Evolutionary conservation across 64 coral and sea anemone species (phyloP), one percentile per base, ranked within the genome.

Genomic region (Porites australiensis): DNA sequence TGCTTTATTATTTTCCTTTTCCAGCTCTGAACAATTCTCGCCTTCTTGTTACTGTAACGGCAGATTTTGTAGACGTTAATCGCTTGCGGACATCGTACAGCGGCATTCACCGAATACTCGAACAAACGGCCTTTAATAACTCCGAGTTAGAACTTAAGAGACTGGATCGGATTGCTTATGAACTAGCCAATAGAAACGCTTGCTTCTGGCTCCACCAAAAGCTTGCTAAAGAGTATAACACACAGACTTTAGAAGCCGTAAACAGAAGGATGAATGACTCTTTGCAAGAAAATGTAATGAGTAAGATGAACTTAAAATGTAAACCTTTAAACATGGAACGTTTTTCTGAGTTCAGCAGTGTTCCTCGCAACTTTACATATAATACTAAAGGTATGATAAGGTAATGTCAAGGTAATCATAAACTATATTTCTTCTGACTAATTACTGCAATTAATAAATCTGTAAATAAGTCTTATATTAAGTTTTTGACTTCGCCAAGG

Each of bases 111-210:
- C 21, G 61, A 80, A 37, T 43, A 60, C 9, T 59, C 52, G 10
- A 27, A 6, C 77, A 57, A 79, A 79, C 51, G 13, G 8, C 22
- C 20, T 60, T 43, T 57, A 21, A 80, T 61, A 60, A 58, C 22
- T 62, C 57, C 50, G 54, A 52, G 49, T n/a, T 16, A 44, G 54
- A 80, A 3, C 77, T 27, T 13, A 80, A 15, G 50, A 61, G 77
- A 80, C 21, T 80, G 53, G 77, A 80, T 80, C 21, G 12, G 61
- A 27, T 79, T 11, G n/a, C 54, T 0, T 11, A 79, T n/a, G 77
- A 79, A 27, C 53, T 80, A 61, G 55, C 54, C 77, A 44, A 80
- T 80, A 80, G 53, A 55, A 80, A 60, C 55, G 77, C 22, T 80
- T 59, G 13, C 23, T 22, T 43, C 13, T 58, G 53, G 77, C 12